Evolutionary conservation across 2,797 vertebrate species (phyloP).

Genomic region (Thamnophis elegans): DNA sequence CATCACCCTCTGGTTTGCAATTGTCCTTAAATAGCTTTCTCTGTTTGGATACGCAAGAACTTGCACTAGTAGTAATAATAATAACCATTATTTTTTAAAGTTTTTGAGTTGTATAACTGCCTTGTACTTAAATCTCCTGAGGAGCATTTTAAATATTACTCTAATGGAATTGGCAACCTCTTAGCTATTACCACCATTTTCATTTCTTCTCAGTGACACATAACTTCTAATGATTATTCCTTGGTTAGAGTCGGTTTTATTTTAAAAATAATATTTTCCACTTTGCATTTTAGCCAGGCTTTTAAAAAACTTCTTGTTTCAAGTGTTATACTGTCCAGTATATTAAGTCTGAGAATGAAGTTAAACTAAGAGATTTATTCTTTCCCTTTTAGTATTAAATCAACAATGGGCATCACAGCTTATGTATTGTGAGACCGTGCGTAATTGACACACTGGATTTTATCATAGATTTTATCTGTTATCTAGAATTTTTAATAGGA

Average conservation of each 20-base stretch:
- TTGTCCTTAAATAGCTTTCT: conserved; percentile 6
- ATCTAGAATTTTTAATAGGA: too few relatives aligned
- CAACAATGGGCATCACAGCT: too few relatives aligned
- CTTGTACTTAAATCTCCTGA: conserved; percentile 18
- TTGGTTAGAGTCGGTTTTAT: conserved; percentile 23
- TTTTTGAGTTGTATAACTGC: conserved; percentile 9
- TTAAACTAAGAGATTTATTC: neutral
- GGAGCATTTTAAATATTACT: conserved; percentile 36
- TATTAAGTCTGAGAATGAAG: neutral
- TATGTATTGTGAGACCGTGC: too few relatives aligned
- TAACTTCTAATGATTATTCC: conserved; percentile 32
- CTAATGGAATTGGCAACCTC: conserved; percentile 32
- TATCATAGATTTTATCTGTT: too few relatives aligned
- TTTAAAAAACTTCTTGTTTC: neutral
- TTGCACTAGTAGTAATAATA: neutral
- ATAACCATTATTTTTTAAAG: conserved; percentile 8
- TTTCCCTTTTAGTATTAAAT: too few relatives aligned
- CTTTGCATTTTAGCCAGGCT: neutral
- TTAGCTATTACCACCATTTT: conserved; percentile 18
- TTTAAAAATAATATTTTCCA: conserved; percentile 19
- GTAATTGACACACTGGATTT: too few relatives aligned
- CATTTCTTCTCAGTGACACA: conserved; percentile 29
- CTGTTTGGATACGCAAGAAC: neutral
- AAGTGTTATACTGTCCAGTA: neutral
- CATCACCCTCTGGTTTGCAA: neutral